Evolutionary conservation across 2,797 vertebrate genomes (phyloP).

Genomic region (Delichon dasypus): DNA sequence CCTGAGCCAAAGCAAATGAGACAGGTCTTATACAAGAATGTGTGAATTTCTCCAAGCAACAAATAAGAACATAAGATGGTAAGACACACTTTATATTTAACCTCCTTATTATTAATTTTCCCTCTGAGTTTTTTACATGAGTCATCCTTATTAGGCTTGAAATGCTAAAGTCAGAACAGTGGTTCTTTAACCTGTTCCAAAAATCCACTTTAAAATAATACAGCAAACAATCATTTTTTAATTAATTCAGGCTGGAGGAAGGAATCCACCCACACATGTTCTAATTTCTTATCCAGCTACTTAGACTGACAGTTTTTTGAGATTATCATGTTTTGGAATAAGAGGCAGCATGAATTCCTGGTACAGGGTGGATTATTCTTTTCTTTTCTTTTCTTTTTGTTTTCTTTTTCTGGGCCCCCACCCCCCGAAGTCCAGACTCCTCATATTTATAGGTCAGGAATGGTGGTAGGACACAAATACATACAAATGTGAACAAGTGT

Average conservation of each 20-base stretch:
- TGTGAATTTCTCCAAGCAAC: neutral
- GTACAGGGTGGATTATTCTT: neutral
- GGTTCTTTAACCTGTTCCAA: slow-evolving; percentile 40
- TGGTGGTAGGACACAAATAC: neutral
- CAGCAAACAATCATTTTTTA: slow-evolving; percentile 36
- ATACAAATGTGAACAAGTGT: neutral
- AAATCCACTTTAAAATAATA: slow-evolving; percentile 10
- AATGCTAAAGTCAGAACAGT: slow-evolving; percentile 1
- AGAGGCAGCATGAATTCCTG: neutral
- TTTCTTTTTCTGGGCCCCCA: no score
- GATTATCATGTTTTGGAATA: slow-evolving; percentile 20
- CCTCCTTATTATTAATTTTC: neutral
- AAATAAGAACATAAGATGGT: neutral
- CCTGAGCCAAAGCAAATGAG: neutral
- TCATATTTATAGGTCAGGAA: neutral
- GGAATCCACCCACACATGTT: slow-evolving; percentile 61
- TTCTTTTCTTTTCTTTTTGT: neutral
- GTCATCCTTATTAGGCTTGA: neutral
- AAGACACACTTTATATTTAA: neutral
- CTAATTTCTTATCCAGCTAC: slow-evolving; percentile 56
- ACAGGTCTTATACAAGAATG: neutral
- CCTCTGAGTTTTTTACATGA: neutral
- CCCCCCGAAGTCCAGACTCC: neutral
- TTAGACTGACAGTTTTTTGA: slow-evolving; percentile 47
- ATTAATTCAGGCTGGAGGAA: slow-evolving; percentile 66